phyloP scores from a whole-genome alignment of 2,888 invertebrate genomes.

The Punctoribates punctum region DNA sequence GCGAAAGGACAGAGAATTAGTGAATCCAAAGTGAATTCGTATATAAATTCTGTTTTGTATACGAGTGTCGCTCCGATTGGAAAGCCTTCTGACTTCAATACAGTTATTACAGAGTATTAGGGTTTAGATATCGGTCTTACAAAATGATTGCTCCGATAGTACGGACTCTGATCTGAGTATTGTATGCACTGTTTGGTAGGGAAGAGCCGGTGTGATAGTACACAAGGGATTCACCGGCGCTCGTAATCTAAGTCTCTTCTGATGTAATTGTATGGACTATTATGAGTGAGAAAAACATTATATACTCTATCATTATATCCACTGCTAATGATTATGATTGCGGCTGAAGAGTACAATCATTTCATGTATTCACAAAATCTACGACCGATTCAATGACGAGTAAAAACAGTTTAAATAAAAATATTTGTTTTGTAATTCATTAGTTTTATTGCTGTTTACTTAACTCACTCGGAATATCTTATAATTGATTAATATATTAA shows the following conservation, averaged over 20 bases:
- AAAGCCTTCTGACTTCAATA: conserved; percentile 36
- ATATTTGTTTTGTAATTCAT: conserved; percentile 32
- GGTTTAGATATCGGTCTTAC: conserved; percentile 35
- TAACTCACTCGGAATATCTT: neutral
- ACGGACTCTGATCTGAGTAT: neutral
- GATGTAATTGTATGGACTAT: conserved; percentile 39
- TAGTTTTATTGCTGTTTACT: conserved; percentile 30
- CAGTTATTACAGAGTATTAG: conserved; percentile 38
- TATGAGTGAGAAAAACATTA: conserved; percentile 35
- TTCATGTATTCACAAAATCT: neutral
- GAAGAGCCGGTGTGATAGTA: conserved; percentile 21
- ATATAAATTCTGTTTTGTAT: neutral
- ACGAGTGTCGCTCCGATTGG: neutral
- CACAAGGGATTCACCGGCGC: conserved; percentile 35
- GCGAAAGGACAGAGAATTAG: neutral
- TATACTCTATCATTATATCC: conserved; percentile 40
- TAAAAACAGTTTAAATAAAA: conserved; percentile 29
- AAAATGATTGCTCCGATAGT: neutral
- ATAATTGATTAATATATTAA: conserved; percentile 18
- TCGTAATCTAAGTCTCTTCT: conserved; percentile 39
- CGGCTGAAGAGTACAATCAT: conserved; percentile 19
- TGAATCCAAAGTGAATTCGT: neutral
- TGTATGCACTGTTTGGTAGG: conserved; percentile 9
- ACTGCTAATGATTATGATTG: conserved; percentile 42
- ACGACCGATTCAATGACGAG: conserved; percentile 3